Conservation (phyloP, 2,113 vertebrate species). For the Zeus faber region DNA sequence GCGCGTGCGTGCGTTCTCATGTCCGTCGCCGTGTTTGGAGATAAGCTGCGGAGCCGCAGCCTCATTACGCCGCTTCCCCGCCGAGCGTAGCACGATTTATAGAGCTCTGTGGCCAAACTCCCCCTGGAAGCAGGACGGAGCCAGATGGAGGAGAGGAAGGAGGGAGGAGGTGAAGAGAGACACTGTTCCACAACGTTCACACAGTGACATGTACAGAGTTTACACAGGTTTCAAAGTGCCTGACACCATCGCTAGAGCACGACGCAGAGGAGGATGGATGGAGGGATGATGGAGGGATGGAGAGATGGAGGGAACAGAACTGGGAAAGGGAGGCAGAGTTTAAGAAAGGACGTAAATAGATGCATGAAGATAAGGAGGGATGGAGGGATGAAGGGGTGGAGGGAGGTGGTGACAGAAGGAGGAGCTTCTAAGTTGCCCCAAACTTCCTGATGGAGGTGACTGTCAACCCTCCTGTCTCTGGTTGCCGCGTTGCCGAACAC, state of each 20-base stretch:
- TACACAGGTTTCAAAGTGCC: too few species aligned
- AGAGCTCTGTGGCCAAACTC: neutral
- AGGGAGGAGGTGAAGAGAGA: neutral
- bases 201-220: too few species aligned
- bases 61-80: too few species aligned
- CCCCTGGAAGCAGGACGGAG: neutral
- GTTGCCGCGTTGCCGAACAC: too few species aligned
- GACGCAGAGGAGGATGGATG: neutral
- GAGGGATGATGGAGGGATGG: neutral
- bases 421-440: too few species aligned
- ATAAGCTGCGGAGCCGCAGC: too few species aligned
- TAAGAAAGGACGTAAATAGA: neutral
- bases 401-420: neutral
- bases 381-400: neutral
- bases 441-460: too few species aligned
- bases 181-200: too few species aligned
- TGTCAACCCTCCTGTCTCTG: too few species aligned
- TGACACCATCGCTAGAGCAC: neutral
- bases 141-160: neutral
- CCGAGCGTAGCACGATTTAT: too few species aligned
- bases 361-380: neutral
- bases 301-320: neutral
- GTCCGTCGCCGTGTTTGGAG: too few species aligned
- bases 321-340: neutral
- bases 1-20: too few species aligned